These are phyloP conservation scores for Oscheius myriophilus DNA, from an alignment of 2,888 invertebrate species.

Conservation along the genomic window DNA sequence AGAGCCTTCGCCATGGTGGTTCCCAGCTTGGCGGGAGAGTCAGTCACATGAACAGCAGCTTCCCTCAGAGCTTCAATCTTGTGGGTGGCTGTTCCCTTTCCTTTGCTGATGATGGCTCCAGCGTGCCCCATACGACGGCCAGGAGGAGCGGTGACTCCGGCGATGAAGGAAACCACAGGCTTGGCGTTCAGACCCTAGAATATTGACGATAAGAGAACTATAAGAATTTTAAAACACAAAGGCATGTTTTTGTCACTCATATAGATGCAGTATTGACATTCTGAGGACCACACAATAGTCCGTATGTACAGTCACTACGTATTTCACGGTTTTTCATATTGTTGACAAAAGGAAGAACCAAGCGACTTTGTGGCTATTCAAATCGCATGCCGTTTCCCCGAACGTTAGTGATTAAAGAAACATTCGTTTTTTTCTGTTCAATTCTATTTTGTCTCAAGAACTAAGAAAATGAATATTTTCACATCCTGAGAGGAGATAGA, in stretches of 20 bases:
- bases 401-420: too few relatives aligned
- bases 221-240: background rate
- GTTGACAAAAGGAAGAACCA: too few relatives aligned
- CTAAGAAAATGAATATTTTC: too few relatives aligned
- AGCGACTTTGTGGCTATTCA: too few relatives aligned
- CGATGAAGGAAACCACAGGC: slow-evolving; percentile 98
- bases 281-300: too few relatives aligned
- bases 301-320: too few relatives aligned
- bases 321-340: too few relatives aligned
- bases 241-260: background rate
- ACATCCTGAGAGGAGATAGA: too few relatives aligned
- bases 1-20: slow-evolving; percentile 45
- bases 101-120: slow-evolving; percentile 98
- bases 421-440: too few relatives aligned
- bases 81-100: slow-evolving; percentile 96
- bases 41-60: slow-evolving; percentile 80
- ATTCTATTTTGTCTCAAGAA: too few relatives aligned
- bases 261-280: background rate
- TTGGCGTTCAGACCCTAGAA: slow-evolving; percentile 81
- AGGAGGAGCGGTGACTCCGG: slow-evolving; percentile 91
- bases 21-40: slow-evolving; percentile 54
- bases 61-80: slow-evolving; percentile 88
- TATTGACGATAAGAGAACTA: background rate
- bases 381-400: too few relatives aligned
- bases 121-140: slow-evolving; percentile 93